These are phyloP conservation scores for Aphrophora alni DNA, from an alignment of 2,888 invertebrate genomes.

Conservation along the genomic window DNA sequence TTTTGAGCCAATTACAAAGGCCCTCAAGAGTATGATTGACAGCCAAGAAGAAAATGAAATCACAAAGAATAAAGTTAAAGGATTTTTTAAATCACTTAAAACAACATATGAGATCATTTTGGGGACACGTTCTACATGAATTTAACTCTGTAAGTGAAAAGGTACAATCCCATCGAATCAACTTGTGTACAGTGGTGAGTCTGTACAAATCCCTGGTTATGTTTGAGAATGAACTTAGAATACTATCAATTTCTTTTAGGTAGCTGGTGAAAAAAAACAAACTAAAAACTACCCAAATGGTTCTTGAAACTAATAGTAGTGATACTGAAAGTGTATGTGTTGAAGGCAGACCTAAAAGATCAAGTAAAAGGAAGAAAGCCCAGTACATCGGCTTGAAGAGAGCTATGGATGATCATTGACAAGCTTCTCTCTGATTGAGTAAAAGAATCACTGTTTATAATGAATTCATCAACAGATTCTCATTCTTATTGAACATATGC, in stretches of 20 bases:
- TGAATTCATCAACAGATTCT: conserved; percentile 18
- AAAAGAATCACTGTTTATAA: conserved; percentile 16
- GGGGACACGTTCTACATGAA: conserved; percentile 1
- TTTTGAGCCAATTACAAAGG: background rate
- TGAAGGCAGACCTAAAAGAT: no score
- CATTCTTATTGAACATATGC: conserved; percentile 23
- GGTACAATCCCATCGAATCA: conserved; percentile 17
- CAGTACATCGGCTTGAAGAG: no score
- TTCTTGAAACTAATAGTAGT: no score
- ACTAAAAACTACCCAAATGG: no score
- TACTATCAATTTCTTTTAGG: no score
- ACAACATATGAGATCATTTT: background rate
- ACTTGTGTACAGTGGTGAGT: no score
- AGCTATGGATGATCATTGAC: background rate
- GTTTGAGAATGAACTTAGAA: no score
- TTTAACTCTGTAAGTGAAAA: conserved; percentile 18
- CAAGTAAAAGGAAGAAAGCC: no score
- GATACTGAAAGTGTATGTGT: no score
- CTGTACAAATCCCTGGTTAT: no score
- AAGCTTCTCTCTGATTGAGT: background rate
- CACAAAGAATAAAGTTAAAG: background rate
- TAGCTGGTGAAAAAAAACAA: no score
- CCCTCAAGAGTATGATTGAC: conserved; percentile 10
- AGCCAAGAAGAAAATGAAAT: background rate
- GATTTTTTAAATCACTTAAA: background rate